Conservation (phyloP, 2,113 vertebrate genomes). For the Emydocephalus ijimae region DNA sequence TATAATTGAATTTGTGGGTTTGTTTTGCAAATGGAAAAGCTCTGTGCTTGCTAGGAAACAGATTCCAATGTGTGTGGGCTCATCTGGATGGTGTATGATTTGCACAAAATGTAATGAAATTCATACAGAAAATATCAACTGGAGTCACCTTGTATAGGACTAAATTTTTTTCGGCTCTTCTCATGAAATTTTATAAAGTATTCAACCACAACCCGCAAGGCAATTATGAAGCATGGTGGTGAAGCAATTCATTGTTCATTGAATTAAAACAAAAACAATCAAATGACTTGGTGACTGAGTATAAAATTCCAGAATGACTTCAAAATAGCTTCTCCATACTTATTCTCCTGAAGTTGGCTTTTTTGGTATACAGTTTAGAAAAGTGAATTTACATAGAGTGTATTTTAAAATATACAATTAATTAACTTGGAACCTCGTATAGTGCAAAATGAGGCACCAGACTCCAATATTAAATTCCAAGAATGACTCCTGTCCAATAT, state of each 20-base stretch:
- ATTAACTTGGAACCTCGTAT: not conserved
- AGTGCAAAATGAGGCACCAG: not conserved
- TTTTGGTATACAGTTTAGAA: not conserved
- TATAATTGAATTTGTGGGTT: not conserved
- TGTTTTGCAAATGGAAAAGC: constrained; percentile 8
- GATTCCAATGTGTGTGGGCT: constrained; percentile 1
- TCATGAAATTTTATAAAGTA: not conserved
- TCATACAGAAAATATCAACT: constrained; percentile 4
- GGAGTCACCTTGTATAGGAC: not conserved
- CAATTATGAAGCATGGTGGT: not conserved
- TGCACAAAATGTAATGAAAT: not conserved
- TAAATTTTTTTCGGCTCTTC: not conserved
- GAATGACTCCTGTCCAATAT: not conserved
- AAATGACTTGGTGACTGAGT: not conserved
- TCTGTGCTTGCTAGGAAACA: not conserved
- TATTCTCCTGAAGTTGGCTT: not conserved
- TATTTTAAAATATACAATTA: not conserved
- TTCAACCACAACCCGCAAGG: not conserved
- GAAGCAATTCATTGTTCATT: not conserved
- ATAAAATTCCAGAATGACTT: not conserved
- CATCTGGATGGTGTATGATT: not conserved
- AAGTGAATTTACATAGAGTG: not conserved
- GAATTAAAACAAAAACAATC: not conserved
- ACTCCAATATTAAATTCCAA: not conserved
- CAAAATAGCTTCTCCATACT: not conserved